Percentiles rank a stretch among this genome's conserved stretches.
These are phyloP conservation scores for Agrochola macilenta DNA, from an alignment of 2,888 invertebrate species.

Conservation along the genomic window DNA sequence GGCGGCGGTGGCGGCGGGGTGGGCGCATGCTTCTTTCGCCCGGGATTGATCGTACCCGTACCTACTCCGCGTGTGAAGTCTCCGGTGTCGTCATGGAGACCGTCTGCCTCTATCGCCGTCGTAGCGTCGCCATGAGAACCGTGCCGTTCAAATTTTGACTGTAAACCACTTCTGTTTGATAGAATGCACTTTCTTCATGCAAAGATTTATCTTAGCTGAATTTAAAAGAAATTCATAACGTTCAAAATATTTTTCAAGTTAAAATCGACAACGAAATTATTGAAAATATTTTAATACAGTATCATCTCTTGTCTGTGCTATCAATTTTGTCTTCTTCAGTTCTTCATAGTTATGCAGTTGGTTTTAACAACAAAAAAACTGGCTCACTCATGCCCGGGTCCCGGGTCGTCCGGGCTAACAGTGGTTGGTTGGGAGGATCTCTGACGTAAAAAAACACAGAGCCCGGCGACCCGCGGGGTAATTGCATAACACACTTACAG, in stretches of 20 bases:
- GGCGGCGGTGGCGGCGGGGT: slow-evolving; percentile 65
- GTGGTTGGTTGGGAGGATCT: not conserved
- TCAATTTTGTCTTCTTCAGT: slow-evolving; percentile 1
- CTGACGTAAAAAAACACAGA: slow-evolving; percentile 5
- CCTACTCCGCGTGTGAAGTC: slow-evolving; percentile 75
- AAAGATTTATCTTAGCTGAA: not conserved
- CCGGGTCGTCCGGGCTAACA: not conserved
- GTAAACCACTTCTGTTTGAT: slow-evolving; percentile 8
- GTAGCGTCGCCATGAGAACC: slow-evolving; percentile 69
- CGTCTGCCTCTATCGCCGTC: slow-evolving; percentile 83
- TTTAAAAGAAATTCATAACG: not conserved
- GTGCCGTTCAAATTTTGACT: slow-evolving; percentile 25
- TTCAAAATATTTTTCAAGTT: not conserved
- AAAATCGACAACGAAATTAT: slow-evolving; percentile 1
- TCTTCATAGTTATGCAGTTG: not conserved
- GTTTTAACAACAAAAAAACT: slow-evolving; percentile 5
- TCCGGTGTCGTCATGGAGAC: slow-evolving; percentile 86
- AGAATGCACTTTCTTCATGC: not conserved
- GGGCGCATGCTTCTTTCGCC: slow-evolving; percentile 79
- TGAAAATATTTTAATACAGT: not conserved
- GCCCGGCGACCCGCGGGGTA: slow-evolving; percentile 4
- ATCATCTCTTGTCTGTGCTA: not conserved
- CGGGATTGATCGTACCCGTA: slow-evolving; percentile 85
- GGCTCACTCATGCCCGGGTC: not conserved
- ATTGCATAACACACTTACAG: too few species aligned